These are phyloP conservation scores for Galerucella pusilla DNA, from an alignment of 2,888 invertebrate species.

Conservation along the genomic window DNA sequence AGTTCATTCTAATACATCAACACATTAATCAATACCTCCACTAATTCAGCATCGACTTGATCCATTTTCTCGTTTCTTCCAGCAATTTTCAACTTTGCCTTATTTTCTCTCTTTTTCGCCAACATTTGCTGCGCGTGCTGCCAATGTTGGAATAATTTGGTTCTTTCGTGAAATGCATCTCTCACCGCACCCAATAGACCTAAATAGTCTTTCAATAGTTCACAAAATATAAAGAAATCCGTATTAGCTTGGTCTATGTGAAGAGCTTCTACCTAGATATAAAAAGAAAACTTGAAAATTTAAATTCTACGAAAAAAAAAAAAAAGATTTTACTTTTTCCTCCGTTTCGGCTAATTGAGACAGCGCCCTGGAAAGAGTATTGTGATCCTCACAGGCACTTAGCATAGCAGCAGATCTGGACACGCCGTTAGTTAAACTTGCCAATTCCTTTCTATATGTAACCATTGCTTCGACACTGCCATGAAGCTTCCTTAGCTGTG, in stretches of 20 bases:
- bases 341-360: slow-evolving; percentile 91
- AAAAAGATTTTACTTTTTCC: slow-evolving; percentile 70
- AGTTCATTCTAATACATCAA: no score
- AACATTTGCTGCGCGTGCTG: slow-evolving; percentile 96
- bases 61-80: slow-evolving; percentile 91
- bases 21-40: slow-evolving; percentile 74
- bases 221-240: slow-evolving; percentile 94
- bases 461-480: slow-evolving; percentile 89
- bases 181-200: slow-evolving; percentile 92
- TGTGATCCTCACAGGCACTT: slow-evolving; percentile 93
- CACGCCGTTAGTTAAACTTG: slow-evolving; percentile 81
- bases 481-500: slow-evolving; percentile 87
- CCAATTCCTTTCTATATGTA: slow-evolving; percentile 85
- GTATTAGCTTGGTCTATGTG: slow-evolving; percentile 94
- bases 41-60: slow-evolving; percentile 89
- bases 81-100: slow-evolving; percentile 90
- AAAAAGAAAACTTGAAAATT: slow-evolving; percentile 4
- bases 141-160: slow-evolving; percentile 95
- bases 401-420: slow-evolving; percentile 91
- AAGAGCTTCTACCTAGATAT: slow-evolving; percentile 79
- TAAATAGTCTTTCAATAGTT: slow-evolving; percentile 94
- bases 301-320: not conserved
- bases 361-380: slow-evolving; percentile 88
- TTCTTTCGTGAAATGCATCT: slow-evolving; percentile 79
- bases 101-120: slow-evolving; percentile 93